Evolutionary conservation across 2,888 invertebrate species (phyloP).

Genomic region (Quadroppia sp.): DNA sequence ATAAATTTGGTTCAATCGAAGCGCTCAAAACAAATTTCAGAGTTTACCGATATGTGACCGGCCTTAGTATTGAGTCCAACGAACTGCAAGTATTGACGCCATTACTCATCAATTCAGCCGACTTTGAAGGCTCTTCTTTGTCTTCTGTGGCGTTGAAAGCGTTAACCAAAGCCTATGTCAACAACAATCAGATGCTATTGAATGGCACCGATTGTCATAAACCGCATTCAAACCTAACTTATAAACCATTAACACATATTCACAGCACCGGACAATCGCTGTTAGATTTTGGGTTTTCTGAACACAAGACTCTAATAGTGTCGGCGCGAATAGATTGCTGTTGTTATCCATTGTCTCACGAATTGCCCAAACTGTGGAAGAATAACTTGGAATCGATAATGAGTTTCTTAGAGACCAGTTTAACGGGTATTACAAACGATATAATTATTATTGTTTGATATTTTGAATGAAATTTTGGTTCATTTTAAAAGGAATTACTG

Average conservation of each 20-base stretch:
- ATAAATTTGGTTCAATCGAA: constrained; percentile 45
- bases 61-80: constrained; percentile 48
- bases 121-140: constrained; percentile 33
- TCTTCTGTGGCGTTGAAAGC: constrained; percentile 37
- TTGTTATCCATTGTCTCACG: constrained; percentile 74
- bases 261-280: neutral
- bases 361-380: constrained; percentile 75
- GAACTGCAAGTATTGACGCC: constrained; percentile 44
- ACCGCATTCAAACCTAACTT: no score
- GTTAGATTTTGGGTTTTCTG: neutral
- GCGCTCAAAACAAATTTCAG: constrained; percentile 45
- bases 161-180: constrained; percentile 43
- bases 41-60: constrained; percentile 44
- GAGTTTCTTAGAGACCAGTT: constrained; percentile 24
- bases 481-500: constrained; percentile 5
- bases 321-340: constrained; percentile 67
- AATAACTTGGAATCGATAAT: constrained; percentile 61
- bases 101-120: constrained; percentile 3
- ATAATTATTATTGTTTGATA: neutral
- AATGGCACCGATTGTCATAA: constrained; percentile 43
- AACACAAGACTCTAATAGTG: neutral
- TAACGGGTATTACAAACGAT: neutral
- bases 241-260: neutral
- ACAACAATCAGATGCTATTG: constrained; percentile 45
- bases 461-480: neutral